Base-by-base conservation (phyloP, 2,113 vertebrate genomes). In the Amazona vittata region DNA sequence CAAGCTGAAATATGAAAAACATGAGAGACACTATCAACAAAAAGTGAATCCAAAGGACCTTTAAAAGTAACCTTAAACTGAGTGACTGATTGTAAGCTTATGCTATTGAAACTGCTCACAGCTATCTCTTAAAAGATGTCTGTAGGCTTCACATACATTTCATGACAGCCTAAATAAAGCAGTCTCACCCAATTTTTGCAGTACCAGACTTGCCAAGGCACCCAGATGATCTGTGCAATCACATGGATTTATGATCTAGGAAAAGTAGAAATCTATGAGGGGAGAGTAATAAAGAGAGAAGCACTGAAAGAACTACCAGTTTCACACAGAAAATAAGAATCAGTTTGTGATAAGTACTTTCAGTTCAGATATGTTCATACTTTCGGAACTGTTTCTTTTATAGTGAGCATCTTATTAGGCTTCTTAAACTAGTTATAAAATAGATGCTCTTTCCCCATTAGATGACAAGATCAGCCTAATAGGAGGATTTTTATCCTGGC, bases 191-290 rank as follows among this genome's bases (percentile, higher is more conserved):
- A 92, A 52, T 92, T 96, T 96, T 94, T 96, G 59, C 39, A 39
- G 52, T 93, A 94, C 93, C 93, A 82, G 73, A 90, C 62, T 96
- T 96, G 64, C 71, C 81, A 90, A 90, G 39, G 43, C 53, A 94
- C 43, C 29, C 89, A 95, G 89, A 91, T 94, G 91, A 96, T 97
- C 92, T 90, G 39, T 86, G 65, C 85, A 92, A 94, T 97, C 71
- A 62, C 73, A 64, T 46, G 67, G 90, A 96, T 97, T 97, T 96
- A 97, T 90, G 93, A 96, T 83, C 73, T 59, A 93, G 91, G 68
- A 95, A 86, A 96, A 96, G 57, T 2, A 89, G 76, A 91, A 95
- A 90, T 93, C 75, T 19, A 9, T 29, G 55, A 87, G 43, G 29
- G n/a, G 52, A 68, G 83, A 74, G 62, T 64, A 94, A 90, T 83